These are phyloP conservation scores for Drosophila carrolli DNA, from an alignment of 1,140 invertebrate genomes.

Conservation along the genomic window DNA sequence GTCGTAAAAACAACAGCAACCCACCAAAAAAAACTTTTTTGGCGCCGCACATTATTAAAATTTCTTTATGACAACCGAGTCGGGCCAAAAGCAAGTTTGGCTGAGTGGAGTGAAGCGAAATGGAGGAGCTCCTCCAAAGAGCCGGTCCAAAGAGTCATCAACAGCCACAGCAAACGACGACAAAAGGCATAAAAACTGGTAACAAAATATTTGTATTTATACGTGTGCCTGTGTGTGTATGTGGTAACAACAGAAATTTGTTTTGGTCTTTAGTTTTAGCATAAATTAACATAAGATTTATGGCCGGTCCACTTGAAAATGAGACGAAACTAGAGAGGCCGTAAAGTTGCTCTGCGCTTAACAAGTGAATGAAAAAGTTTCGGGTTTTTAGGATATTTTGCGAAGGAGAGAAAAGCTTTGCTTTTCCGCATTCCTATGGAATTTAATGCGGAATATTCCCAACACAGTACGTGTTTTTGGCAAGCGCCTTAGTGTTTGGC, in stretches of 20 bases:
- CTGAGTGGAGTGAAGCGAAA: slow-evolving; percentile 6
- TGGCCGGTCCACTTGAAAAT: slow-evolving; percentile 70
- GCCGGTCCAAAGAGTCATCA: slow-evolving; percentile 61
- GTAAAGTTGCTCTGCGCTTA: slow-evolving; percentile 44
- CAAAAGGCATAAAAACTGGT: slow-evolving; percentile 82
- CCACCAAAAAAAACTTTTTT: slow-evolving; percentile 64
- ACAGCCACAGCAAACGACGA: slow-evolving; percentile 61
- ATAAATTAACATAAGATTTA: slow-evolving; percentile 83
- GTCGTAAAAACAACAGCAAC: slow-evolving; percentile 63
- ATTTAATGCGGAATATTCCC: slow-evolving; percentile 43
- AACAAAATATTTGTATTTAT: slow-evolving; percentile 79
- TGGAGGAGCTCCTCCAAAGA: slow-evolving; percentile 33
- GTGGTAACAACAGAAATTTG: slow-evolving; percentile 68
- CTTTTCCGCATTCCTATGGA: slow-evolving; percentile 12
- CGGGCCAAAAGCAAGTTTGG: slow-evolving; percentile 41
- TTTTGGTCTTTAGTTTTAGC: slow-evolving; percentile 81
- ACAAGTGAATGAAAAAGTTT: slow-evolving; percentile 72
- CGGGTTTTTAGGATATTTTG: slow-evolving; percentile 30
- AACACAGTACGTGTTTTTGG: slow-evolving; percentile 52
- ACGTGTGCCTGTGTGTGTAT: slow-evolving; percentile 17
- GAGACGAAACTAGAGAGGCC: slow-evolving; percentile 66
- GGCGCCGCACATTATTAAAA: slow-evolving; percentile 84
- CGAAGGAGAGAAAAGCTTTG: slow-evolving; percentile 20
- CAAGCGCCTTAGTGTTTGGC: slow-evolving; percentile 18
- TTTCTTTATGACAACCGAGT: slow-evolving; percentile 80